Evolutionary conservation across 2,888 invertebrate species (phyloP), one percentile per base, ranked within the genome.

Genomic region (Globia sparganii): DNA sequence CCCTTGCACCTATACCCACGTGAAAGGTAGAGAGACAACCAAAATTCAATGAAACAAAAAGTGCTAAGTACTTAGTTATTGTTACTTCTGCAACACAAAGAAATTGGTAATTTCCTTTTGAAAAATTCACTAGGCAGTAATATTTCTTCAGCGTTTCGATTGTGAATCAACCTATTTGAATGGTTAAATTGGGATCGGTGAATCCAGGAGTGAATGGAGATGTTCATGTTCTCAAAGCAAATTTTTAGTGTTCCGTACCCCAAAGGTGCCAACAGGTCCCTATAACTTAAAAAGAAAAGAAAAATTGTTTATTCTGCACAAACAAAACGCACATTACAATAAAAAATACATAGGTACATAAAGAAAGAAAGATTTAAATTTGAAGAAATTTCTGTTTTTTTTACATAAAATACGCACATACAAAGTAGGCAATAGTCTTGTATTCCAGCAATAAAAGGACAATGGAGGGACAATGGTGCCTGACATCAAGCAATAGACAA

Each of bases 121-220:
- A 65, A 65, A 74, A 67, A 72, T 13, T 73, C 46, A 13, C 25
- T 18, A 77, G 34, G 13, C 58, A 34, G 18, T 49, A 62, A 70
- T 43, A 75, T 49, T 72, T 59, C 15, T 43, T 31, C 34, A 65
- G 15, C 25, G 11, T 62, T 72, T 15, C 49, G 34, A 83, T 43
- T 70, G 37, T 72, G 53, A 78, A 72, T 79, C 64, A 77, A 81
- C n/a, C 31, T 53, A 49, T 65, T 71, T 74, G 46, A 82, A 82
- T 71, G 5, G 59, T 72, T n/a, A 56, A 49, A 68, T 15, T 64
- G n/a, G 28, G 15, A 49, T 65, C 56, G 2, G 13, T 13, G 53
- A 64, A 25, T 67, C 31, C 8, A 11, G 25, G 56, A 46, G 58
- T 59, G 15, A 75, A 70, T 31, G 11, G n/a, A 15, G 28, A 21